Percentiles rank a stretch among this genome's conserved stretches.
phyloP scores from a whole-genome alignment of 2,113 vertebrate genomes.

The Trochalopteron elliotii region DNA sequence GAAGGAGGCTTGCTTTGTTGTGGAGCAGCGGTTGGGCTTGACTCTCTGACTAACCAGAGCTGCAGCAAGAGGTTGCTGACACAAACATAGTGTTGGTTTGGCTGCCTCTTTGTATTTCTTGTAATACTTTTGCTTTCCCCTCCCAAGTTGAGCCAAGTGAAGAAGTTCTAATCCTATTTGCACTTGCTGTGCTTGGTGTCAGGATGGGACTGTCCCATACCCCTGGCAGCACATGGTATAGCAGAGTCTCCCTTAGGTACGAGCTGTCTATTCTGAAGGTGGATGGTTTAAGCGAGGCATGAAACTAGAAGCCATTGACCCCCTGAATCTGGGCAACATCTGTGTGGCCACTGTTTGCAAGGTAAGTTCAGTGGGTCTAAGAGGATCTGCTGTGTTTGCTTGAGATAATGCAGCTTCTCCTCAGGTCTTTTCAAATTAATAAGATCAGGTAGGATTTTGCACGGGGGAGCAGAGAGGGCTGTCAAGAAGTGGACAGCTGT shows the following conservation, averaged over 20 bases:
- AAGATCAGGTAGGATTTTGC: background rate
- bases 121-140: background rate
- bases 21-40: background rate
- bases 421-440: background rate
- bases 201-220: background rate
- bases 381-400: background rate
- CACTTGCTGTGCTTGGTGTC: background rate
- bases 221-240: background rate
- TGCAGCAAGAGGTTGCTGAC: background rate
- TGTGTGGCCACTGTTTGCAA: slow-evolving; percentile 95
- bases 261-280: slow-evolving; percentile 88
- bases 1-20: background rate
- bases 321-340: slow-evolving; percentile 92
- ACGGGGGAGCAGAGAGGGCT: background rate
- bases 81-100: background rate
- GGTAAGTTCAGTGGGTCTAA: slow-evolving; percentile 67
- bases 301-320: slow-evolving; percentile 96
- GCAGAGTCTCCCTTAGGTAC: slow-evolving; percentile 74
- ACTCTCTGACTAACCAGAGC: background rate
- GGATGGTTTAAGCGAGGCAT: slow-evolving; percentile 91
- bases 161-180: background rate
- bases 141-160: background rate
- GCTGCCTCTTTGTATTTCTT: background rate
- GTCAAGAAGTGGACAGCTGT: background rate
- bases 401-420: background rate